Percentiles rank a stretch among this genome's conserved stretches.
Conservation (phyloP, 2,888 invertebrate genomes). For the Drosophila nigricruria region DNA sequence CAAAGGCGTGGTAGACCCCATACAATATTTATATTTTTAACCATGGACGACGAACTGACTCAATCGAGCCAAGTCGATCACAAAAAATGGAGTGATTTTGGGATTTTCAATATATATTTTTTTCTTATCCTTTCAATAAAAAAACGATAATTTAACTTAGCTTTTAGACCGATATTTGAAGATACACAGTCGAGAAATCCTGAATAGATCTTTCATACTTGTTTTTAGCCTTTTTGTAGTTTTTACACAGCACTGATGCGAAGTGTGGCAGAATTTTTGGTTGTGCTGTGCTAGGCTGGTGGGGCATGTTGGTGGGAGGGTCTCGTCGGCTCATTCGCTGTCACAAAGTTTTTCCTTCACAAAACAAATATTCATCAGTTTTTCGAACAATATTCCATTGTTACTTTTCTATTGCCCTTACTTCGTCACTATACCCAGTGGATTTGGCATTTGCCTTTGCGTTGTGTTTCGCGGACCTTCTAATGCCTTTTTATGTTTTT, state of each 20-base stretch:
- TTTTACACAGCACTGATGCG: background rate
- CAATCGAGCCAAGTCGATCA: too few relatives aligned
- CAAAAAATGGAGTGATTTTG: too few relatives aligned
- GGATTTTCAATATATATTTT: too few relatives aligned
- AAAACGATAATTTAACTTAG: too few relatives aligned
- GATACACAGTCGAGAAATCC: too few relatives aligned
- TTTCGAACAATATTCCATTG: conserved; percentile 35
- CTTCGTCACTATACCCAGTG: conserved; percentile 16
- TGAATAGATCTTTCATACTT: too few relatives aligned
- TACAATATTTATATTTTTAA: too few relatives aligned
- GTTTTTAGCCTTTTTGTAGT: conserved; percentile 1
- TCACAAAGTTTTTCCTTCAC: conserved; percentile 35
- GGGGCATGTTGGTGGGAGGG: background rate
- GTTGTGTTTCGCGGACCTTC: conserved; percentile 1
- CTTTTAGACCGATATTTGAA: too few relatives aligned
- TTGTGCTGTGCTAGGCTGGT: background rate
- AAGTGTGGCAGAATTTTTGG: background rate
- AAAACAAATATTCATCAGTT: conserved; percentile 44
- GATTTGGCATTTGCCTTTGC: conserved; percentile 1
- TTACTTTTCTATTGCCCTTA: conserved; percentile 11
- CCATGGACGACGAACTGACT: too few relatives aligned
- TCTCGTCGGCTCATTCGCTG: conserved; percentile 18
- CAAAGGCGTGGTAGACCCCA: too few relatives aligned
- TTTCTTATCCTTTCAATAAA: too few relatives aligned
- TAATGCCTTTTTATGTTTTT: conserved; percentile 36